Evolutionary conservation across 92 coral and sea anemone genomes (phyloP), one percentile per base, ranked within the genome.

Genomic region (Metridium senile): DNA sequence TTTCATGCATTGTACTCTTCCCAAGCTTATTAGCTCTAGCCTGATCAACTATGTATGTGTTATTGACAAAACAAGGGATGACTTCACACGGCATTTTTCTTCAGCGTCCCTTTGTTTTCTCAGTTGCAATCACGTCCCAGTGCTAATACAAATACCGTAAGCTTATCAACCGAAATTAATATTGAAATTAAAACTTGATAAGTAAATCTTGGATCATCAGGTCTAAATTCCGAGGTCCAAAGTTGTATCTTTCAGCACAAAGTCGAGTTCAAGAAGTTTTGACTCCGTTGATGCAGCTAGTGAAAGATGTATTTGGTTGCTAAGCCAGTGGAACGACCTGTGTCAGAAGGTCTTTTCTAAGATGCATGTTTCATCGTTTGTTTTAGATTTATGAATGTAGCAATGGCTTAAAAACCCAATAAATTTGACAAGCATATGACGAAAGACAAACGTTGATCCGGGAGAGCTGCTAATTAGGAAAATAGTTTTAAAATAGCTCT

Each of bases 121-220:
- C n/a, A n/a, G 31, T 27, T 66, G 68, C 74, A 39, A 39, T 79
- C 58, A 52, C 76, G 77, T 58, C 70, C 71, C 32, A 27, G 58
- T 79, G 77, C 26, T 59, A 79, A 79, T 67, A 33, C 74, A 79
- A 79, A 79, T 70, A 79, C 49, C 39, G 29, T 70, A 57, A 70
- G 74, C 66, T 66, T 56, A 58, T 66, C 82, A 62, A 62, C n/a
- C 28, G 82, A 79, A 70, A 68, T 73, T 73, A 58, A 73, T 53
- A 54, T 52, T 28, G 29, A 73, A 73, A 26, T n/a, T 21, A 32
- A 54, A 49, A 71, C 17, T 22, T 22, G 31, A 59, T 22, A 53
- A 72, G n/a, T 21, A 29, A 0, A 31, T 27, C 35, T 28, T 28
- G 69, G 28, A 18, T 30, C 69, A 28, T 39, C 22, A 10, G 45